Percentiles rank a stretch among this genome's conserved stretches.
Evolutionary conservation across 2,113 vertebrate species (phyloP).

Genomic region (Stigmatopora argus): DNA sequence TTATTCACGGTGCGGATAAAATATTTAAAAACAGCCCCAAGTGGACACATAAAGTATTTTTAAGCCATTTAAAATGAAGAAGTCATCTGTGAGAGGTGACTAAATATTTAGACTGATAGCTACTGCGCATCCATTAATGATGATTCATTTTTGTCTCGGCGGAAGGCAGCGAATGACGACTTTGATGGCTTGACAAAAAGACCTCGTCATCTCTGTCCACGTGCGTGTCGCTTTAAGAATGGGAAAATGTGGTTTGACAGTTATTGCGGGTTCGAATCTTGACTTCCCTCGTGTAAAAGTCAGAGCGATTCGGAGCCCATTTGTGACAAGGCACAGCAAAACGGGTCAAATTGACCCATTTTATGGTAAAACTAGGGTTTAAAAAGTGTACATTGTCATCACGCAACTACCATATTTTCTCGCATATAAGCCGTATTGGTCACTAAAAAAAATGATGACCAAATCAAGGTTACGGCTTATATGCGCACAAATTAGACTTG

Average conservation of each 20-base stretch:
- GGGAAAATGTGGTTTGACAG: not conserved
- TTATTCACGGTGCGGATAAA: slow-evolving; percentile 1
- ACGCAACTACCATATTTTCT: too few relatives aligned
- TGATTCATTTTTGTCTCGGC: slow-evolving; percentile 2
- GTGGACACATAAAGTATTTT: slow-evolving; percentile 13
- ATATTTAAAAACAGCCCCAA: slow-evolving; percentile 10
- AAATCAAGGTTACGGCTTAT: too few relatives aligned
- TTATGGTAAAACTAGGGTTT: too few relatives aligned
- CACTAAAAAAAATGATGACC: too few relatives aligned
- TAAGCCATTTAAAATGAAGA: slow-evolving; percentile 6
- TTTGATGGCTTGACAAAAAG: slow-evolving; percentile 3
- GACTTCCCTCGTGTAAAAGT: not conserved
- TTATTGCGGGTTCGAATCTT: not conserved
- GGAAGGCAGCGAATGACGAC: not conserved
- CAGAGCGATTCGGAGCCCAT: too few relatives aligned
- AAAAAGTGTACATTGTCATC: too few relatives aligned
- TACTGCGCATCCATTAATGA: slow-evolving; percentile 7
- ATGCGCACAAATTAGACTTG: too few relatives aligned
- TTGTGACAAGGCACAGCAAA: too few relatives aligned
- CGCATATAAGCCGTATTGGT: too few relatives aligned
- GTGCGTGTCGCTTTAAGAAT: not conserved
- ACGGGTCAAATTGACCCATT: too few relatives aligned
- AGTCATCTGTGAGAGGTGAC: slow-evolving; percentile 2
- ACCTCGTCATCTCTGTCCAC: not conserved
- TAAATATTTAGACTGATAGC: slow-evolving; percentile 9